Evolutionary conservation across 2,797 vertebrate species (phyloP).

Genomic region (Pogoniulus pusillus): DNA sequence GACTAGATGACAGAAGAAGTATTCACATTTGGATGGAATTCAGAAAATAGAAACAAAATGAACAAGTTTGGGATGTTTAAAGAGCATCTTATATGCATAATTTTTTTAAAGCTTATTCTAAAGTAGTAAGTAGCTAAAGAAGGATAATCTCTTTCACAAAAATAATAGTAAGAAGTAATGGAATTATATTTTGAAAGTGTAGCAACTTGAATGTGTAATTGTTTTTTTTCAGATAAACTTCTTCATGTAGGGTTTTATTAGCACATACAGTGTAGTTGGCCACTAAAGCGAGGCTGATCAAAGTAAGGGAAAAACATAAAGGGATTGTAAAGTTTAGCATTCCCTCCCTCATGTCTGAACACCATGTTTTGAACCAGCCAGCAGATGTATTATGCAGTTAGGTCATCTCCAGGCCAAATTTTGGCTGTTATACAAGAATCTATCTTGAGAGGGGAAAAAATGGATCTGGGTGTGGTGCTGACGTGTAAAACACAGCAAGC

Average conservation of each 20-base stretch:
- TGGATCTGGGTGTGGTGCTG: slow-evolving; percentile 11
- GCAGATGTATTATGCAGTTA: slow-evolving; percentile 43
- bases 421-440: slow-evolving; percentile 42
- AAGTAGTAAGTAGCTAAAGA: slow-evolving; percentile 32
- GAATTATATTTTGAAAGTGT: slow-evolving; percentile 23
- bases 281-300: not conserved
- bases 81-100: not conserved
- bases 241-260: not conserved
- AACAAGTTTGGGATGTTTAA: not conserved
- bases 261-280: not conserved
- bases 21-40: slow-evolving; percentile 44
- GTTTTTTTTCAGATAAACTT: slow-evolving; percentile 4
- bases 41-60: slow-evolving; percentile 1
- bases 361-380: not conserved
- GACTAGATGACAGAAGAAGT: not conserved
- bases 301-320: not conserved
- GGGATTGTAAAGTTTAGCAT: not conserved
- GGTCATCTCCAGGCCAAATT: slow-evolving; percentile 49
- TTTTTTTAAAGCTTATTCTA: slow-evolving; percentile 21
- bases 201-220: not conserved
- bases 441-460: not conserved
- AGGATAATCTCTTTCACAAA: slow-evolving; percentile 26
- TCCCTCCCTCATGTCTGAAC: not conserved
- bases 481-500: slow-evolving; percentile 18
- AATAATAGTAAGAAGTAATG: not conserved